These are phyloP conservation scores for Pelobates cultripes DNA, from an alignment of 2,797 vertebrate genomes.

Conservation along the genomic window DNA sequence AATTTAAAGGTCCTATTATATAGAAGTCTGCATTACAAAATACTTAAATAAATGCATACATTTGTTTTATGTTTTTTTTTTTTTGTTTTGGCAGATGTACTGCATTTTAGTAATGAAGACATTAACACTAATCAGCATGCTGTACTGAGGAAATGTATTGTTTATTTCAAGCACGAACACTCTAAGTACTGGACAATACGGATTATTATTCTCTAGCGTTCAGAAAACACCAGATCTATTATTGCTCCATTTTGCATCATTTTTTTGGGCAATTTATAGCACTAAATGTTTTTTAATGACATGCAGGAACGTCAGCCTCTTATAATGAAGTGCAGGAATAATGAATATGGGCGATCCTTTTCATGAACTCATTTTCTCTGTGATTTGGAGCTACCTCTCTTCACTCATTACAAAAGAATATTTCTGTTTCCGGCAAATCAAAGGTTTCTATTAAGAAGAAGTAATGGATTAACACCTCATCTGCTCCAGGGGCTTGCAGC, in stretches of 20 bases:
- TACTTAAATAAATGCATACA: too few species aligned
- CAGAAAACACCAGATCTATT: slow-evolving; percentile 52
- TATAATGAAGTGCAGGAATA: slow-evolving; percentile 49
- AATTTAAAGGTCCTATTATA: too few species aligned
- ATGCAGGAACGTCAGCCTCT: slow-evolving; percentile 30
- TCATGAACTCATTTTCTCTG: background rate
- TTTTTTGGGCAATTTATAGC: slow-evolving; percentile 56
- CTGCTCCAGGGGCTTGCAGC: too few species aligned
- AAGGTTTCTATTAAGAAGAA: slow-evolving; percentile 18
- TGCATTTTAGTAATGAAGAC: slow-evolving; percentile 7
- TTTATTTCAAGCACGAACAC: slow-evolving; percentile 11
- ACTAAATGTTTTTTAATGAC: slow-evolving; percentile 59
- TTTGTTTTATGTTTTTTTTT: background rate
- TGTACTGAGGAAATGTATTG: background rate
- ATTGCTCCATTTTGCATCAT: slow-evolving; percentile 53
- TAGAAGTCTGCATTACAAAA: too few species aligned
- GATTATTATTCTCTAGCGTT: slow-evolving; percentile 37
- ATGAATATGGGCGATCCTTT: slow-evolving; percentile 1
- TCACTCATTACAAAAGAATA: slow-evolving; percentile 19
- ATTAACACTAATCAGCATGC: background rate
- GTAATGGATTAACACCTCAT: slow-evolving; percentile 8
- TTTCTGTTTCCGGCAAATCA: slow-evolving; percentile 18
- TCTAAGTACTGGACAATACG: slow-evolving; percentile 44
- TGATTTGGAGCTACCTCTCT: slow-evolving; percentile 1
- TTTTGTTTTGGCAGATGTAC: background rate